Base-by-base conservation (phyloP, 92 coral and sea anemone genomes). In the Pocillopora meandrina region DNA sequence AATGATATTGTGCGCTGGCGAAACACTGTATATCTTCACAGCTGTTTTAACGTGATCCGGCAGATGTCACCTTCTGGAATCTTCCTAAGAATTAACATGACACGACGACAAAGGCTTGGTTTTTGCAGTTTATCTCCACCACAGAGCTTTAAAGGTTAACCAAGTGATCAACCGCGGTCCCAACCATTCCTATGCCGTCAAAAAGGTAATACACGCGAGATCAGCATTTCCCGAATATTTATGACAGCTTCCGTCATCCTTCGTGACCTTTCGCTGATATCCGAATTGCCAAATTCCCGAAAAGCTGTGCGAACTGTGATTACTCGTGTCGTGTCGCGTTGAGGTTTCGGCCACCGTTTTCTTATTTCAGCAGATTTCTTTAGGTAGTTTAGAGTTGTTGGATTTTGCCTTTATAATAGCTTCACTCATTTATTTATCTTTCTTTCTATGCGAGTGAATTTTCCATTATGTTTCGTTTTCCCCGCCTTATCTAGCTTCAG, bases 261-360 rank as follows among this genome's bases (percentile, higher is more conserved):
- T 26, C 78, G 78, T 52, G 16, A 55, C 42, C 6, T 35, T 18
- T 81, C 77, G 80, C 57, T 23, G 33, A 58, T 71, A 18, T 71
- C 59, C 76, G 79, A 64, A 26, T 8, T 9, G 18, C 42, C 19
- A 83, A 55, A 59, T 72, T 73, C 86, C 86, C 86, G 31, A 42
- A 52, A 33, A 65, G 67, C 75, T 14, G 47, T 77, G 86, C 80
- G 73, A 2, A 34, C 33, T 20, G 36, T 55, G 36, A 36, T 21
- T 26, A 20, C 55, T 56, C 61, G 19, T 15, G 21, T 18, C 42
- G 61, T 33, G 78, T 74, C 87, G 80, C 56, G 77, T 56, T 26
- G 56, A 59, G 7, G 13, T 10, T 5, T 47, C 52, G 23, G 61
- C 56, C 49, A 58, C 60, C n/a, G 65, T 84, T 76, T 59, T 55